phyloP scores from a whole-genome alignment of 2,888 invertebrate genomes.

The Ptycholaimellus sp. region DNA sequence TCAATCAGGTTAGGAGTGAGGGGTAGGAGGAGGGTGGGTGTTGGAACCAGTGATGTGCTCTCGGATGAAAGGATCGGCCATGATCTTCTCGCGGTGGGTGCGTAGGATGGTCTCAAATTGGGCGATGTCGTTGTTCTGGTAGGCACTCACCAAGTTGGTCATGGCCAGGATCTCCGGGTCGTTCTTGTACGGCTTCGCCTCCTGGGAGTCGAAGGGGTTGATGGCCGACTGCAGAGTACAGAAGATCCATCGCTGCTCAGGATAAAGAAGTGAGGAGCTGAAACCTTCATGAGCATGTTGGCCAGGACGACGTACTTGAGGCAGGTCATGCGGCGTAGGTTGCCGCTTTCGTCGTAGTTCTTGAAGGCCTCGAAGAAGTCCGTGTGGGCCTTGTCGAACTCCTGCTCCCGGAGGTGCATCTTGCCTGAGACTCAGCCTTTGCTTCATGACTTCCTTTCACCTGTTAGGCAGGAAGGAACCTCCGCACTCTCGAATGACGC shows the following conservation, averaged over 20 bases:
- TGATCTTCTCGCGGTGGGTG: constrained; percentile 74
- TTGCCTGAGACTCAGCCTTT: constrained; percentile 67
- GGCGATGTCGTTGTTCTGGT: constrained; percentile 92
- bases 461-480: not conserved
- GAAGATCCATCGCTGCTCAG: too few species aligned
- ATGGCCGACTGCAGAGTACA: too few species aligned
- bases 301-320: constrained; percentile 90
- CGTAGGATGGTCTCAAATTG: constrained; percentile 88
- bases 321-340: constrained; percentile 79
- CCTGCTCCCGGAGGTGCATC: constrained; percentile 93
- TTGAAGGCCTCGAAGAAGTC: constrained; percentile 78
- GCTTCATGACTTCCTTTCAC: not conserved
- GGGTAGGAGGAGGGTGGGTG: too few species aligned
- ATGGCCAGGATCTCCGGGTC: constrained; percentile 96
- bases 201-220: constrained; percentile 97
- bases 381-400: constrained; percentile 93
- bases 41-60: constrained; percentile 90
- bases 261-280: too few species aligned
- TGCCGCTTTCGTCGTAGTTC: constrained; percentile 96
- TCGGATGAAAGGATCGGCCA: constrained; percentile 95
- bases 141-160: constrained; percentile 70
- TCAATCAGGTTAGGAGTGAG: not conserved
- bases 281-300: constrained; percentile 99
- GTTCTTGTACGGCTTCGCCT: constrained; percentile 96
- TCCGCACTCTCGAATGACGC: constrained; percentile 72